phyloP scores from a whole-genome alignment of 2,797 vertebrate genomes.

The Anguilla anguilla region DNA sequence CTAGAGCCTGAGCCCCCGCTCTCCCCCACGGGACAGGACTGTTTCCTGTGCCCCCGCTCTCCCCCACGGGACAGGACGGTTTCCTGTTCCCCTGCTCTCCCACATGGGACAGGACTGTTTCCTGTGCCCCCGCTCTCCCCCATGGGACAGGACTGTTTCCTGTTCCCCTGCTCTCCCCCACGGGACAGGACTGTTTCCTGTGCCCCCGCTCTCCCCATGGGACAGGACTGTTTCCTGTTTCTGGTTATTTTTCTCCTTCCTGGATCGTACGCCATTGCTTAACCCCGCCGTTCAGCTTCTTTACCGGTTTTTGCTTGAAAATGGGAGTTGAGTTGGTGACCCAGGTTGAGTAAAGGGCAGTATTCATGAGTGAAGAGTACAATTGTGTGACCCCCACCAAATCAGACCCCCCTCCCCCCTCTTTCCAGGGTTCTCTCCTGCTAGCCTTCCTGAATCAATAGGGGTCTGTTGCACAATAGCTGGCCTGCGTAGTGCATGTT shows the following conservation, averaged over 20 bases:
- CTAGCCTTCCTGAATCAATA: background rate
- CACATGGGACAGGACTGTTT: background rate
- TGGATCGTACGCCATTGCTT: background rate
- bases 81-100: background rate
- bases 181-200: background rate
- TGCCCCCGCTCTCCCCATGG: background rate
- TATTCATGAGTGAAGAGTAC: background rate
- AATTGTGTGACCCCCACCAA: no score
- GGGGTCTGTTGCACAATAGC: background rate
- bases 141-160: background rate
- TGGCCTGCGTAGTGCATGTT: background rate
- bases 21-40: background rate
- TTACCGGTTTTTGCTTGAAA: background rate
- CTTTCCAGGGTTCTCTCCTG: background rate
- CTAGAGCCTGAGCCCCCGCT: background rate
- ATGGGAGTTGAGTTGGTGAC: background rate
- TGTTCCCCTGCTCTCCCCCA: background rate
- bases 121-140: background rate
- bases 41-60: background rate
- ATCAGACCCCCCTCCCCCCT: background rate
- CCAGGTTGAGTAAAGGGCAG: background rate
- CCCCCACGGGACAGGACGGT: background rate
- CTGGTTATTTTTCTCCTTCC: background rate
- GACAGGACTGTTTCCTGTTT: background rate
- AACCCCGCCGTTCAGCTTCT: no score